Evolutionary conservation across 2,797 vertebrate species (phyloP), one percentile per base, ranked within the genome.

Genomic region (Nyctalus aviator): DNA sequence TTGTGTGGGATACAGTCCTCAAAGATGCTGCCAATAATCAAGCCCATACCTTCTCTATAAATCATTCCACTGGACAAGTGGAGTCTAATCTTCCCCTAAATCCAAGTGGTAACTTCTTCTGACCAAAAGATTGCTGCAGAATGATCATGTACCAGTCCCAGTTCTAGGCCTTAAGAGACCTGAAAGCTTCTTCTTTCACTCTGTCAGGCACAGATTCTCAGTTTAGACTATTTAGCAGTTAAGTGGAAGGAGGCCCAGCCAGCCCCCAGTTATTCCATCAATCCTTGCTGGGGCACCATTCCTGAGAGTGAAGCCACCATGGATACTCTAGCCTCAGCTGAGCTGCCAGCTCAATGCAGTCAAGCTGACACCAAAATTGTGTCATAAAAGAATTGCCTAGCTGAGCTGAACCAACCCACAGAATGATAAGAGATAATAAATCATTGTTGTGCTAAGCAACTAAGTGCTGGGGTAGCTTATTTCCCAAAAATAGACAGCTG

Each of bases 371-470:
- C 11, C 48, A 88, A 76, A 76, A 82, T n/a, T 9, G 46, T 23
- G 27, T 48, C 72, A 93, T 37, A 71, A 90, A 89, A 94, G 11
- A 88, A 69, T 18, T 81, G 25, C 62, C n/a, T 41, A 37, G 30
- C 30, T 59, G 53, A 88, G 30, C 9, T 59, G 10, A 59, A 64
- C 3, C 15, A 89, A 83, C 6, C 20, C 75, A 68, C 3, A 41
- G 55, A 57, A 85, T 82, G 59, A 23, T 72, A 48, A n/a, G 25
- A 88, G 76, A 66, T 75, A 85, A 79, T 55, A 90, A 84, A 55
- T 50, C n/a, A 88, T 14, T 53, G 37, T 44, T 50, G 2, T 64
- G 12, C 48, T 78, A 79, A 79, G 53, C 41, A 41, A 71, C 62
- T 57, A 71, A 84, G 62, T 72, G 13, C 23, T 69, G 37, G 14